These are phyloP conservation scores for Odontocolon sp. DNA, from an alignment of 2,888 invertebrate genomes.

Conservation along the genomic window DNA sequence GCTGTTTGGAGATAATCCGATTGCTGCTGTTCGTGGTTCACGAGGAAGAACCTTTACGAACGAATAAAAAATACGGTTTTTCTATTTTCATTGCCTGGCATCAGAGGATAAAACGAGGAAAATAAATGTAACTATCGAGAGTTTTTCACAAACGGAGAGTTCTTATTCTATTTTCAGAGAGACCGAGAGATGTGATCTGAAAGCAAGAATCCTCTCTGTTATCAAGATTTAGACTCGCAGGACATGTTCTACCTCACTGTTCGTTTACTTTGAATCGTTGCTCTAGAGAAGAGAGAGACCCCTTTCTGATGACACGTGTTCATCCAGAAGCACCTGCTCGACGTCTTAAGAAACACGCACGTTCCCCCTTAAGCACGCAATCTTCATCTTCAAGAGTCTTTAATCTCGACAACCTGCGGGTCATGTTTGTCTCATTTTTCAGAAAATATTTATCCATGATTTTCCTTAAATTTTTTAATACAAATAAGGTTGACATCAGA, in stretches of 20 bases:
- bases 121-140: background rate
- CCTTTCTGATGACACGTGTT: slow-evolving; percentile 32
- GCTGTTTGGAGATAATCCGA: no score
- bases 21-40: background rate
- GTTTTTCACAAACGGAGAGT: background rate
- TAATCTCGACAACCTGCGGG: background rate
- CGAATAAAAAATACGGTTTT: slow-evolving; percentile 22
- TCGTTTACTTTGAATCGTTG: slow-evolving; percentile 4
- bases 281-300: background rate
- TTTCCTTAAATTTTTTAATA: no score
- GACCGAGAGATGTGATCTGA: slow-evolving; percentile 35
- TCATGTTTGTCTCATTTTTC: background rate
- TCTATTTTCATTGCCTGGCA: no score
- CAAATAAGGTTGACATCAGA: no score
- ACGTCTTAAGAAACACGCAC: slow-evolving; percentile 20
- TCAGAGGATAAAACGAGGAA: background rate
- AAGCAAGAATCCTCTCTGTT: slow-evolving; percentile 24
- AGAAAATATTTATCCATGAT: background rate
- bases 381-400: slow-evolving; percentile 4
- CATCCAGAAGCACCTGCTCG: slow-evolving; percentile 23
- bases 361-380: slow-evolving; percentile 21
- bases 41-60: no score
- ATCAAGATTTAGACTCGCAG: slow-evolving; percentile 25
- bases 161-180: slow-evolving; percentile 39
- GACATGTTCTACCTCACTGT: background rate